These are phyloP conservation scores for Diploscapter pachys DNA, from an alignment of 1,140 invertebrate genomes.

Conservation along the genomic window DNA sequence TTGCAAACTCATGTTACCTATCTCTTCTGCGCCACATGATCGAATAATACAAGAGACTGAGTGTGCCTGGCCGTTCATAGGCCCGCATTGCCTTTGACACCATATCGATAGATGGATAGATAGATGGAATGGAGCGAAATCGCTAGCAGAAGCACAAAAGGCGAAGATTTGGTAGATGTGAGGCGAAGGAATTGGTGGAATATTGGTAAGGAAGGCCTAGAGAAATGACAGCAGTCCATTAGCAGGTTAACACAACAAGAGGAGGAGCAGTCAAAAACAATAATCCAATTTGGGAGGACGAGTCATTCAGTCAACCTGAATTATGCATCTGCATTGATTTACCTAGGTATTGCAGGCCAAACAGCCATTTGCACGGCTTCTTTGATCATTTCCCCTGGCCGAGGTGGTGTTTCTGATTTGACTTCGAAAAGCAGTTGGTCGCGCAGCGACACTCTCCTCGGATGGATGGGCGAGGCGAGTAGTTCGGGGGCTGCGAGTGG, in stretches of 20 bases:
- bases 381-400: constrained; percentile 29
- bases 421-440: constrained; percentile 24
- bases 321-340: background rate
- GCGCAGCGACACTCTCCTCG: constrained; percentile 43
- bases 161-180: constrained; percentile 4
- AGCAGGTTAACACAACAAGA: constrained; percentile 11
- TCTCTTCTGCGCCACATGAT: constrained; percentile 57
- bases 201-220: constrained; percentile 3
- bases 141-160: background rate
- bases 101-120: background rate
- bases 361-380: constrained; percentile 33
- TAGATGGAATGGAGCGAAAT: background rate
- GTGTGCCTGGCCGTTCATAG: constrained; percentile 45
- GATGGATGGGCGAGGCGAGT: constrained; percentile 48
- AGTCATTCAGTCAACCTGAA: background rate
- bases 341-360: constrained; percentile 33
- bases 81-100: constrained; percentile 29
- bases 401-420: constrained; percentile 7
- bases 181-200: constrained; percentile 9
- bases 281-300: constrained; percentile 13
- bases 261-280: constrained; percentile 29
- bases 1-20: constrained; percentile 33
- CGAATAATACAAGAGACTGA: constrained; percentile 52
- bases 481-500: constrained; percentile 37
- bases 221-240: constrained; percentile 6